Percentiles rank a stretch among this genome's conserved stretches.
Evolutionary conservation across 2,797 vertebrate species (phyloP).

Genomic region (Neosilurus hyrtlii): DNA sequence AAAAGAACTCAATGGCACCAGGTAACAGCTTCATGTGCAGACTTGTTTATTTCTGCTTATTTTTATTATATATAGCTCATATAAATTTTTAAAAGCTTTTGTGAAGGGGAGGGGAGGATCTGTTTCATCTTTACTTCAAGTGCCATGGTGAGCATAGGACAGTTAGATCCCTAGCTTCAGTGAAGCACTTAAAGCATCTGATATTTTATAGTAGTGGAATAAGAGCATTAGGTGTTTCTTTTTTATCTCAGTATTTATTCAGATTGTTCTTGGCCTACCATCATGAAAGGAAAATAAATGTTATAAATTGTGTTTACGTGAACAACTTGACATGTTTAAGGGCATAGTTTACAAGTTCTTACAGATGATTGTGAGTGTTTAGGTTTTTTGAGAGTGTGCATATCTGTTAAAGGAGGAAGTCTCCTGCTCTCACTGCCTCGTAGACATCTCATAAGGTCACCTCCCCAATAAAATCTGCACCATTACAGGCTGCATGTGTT

Average conservation of each 20-base stretch:
- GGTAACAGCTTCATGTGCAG: neutral
- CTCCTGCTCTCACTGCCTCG: neutral
- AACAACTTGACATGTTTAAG: no score
- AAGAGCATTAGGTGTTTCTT: neutral
- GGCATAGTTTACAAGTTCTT: neutral
- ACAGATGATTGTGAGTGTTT: neutral
- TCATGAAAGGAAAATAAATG: neutral
- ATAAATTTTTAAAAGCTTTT: neutral
- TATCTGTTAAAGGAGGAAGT: neutral
- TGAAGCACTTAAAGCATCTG: slow-evolving; percentile 25
- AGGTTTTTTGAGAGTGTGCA: neutral
- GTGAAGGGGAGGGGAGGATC: neutral
- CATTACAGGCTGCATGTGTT: neutral
- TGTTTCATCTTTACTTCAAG: neutral
- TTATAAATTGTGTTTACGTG: neutral
- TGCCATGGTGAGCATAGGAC: neutral
- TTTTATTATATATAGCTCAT: neutral
- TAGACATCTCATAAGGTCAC: neutral
- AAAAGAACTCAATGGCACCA: neutral
- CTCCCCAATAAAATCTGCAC: neutral
- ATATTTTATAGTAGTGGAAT: neutral
- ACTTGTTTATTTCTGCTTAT: neutral
- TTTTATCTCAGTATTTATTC: slow-evolving; percentile 9
- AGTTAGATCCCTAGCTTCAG: neutral
- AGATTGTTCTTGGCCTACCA: neutral